Evolutionary conservation across 2,888 invertebrate genomes (phyloP).

Genomic region (Drosophila formosana): DNA sequence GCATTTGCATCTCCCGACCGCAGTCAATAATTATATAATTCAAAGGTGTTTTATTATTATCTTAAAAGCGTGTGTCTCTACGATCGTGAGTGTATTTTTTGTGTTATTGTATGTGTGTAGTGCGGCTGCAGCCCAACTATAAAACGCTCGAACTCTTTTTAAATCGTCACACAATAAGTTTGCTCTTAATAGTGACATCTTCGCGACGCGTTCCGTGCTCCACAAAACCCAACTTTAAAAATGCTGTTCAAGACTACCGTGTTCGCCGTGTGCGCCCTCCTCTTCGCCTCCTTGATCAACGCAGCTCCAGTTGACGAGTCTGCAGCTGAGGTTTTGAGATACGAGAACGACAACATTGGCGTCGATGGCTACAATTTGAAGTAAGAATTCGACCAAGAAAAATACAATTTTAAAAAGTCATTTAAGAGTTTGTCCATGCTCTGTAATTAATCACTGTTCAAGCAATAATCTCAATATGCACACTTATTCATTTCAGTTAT

Average conservation of each 20-base stretch:
- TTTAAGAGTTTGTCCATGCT: too few species aligned
- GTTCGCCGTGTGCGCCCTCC: conserved; percentile 1
- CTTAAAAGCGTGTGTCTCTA: conserved; percentile 21
- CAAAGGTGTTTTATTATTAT: conserved; percentile 42
- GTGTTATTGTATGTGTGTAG: conserved; percentile 5
- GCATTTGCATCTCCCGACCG: conserved; percentile 25
- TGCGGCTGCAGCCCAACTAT: conserved; percentile 44
- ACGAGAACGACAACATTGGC: conserved; percentile 86
- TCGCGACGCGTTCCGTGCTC: conserved; percentile 28
- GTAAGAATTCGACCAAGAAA: conserved; percentile 55
- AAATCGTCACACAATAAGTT: neutral
- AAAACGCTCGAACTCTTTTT: conserved; percentile 66
- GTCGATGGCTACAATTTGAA: conserved; percentile 79
- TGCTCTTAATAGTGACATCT: neutral
- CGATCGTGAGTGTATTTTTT: neutral
- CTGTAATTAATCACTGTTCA: neutral
- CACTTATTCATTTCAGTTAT: neutral
- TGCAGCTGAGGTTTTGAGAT: conserved; percentile 87
- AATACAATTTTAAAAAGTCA: neutral
- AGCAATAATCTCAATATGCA: neutral
- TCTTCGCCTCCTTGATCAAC: neutral
- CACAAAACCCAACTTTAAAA: conserved; percentile 34
- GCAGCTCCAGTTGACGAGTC: conserved; percentile 60
- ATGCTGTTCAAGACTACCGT: conserved; percentile 1
- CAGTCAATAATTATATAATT: conserved; percentile 48